Evolutionary conservation across 2,888 invertebrate genomes (phyloP), one percentile per base, ranked within the genome.

Genomic region (Creontiades dilutus): DNA sequence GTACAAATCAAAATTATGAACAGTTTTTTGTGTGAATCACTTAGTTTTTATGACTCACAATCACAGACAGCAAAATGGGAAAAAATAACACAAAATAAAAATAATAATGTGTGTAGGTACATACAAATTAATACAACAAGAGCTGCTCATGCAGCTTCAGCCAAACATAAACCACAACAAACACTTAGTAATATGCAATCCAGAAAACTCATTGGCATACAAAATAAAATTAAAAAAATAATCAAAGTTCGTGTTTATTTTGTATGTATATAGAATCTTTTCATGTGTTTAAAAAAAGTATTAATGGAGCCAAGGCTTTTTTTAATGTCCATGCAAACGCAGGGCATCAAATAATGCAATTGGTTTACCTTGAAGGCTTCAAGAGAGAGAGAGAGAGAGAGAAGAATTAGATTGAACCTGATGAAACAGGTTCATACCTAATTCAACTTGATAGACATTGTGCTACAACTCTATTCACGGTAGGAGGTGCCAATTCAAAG

Each of bases 41-140:
- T 61, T 80, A 88, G 80, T 28, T 90, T 91, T 37, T 37, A 37
- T 37, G 37, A 37, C 37, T 37, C 37, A 37, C 37, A 7, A 37
- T 37, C 37, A 37, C 37, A 37, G 37, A 37, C 92, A 92, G 91
- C 91, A 91, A 90, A 92, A 91, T 91, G 92, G 91, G 91, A 92
- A 92, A 90, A 92, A 92, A 90, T 86, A 93, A 93, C 93, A 93
- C 93, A 93, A 93, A 93, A 92, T 93, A 93, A 93, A 93, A 93
- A 68, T 89, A 82, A 86, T 90, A 90, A 81, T 89, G 91, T 78
- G 78, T 86, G 91, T 37, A 37, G 37, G 37, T 91, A 91, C 80
- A 92, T 52, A 78, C n/a, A 75, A 52, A 81, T 78, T 75, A 86
- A 37, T 48, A 48, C 76, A 81, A 19, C 87, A 87, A 75, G 84